Evolutionary conservation across 2,888 invertebrate genomes (phyloP).

Genomic region (Hymenopus coronatus): DNA sequence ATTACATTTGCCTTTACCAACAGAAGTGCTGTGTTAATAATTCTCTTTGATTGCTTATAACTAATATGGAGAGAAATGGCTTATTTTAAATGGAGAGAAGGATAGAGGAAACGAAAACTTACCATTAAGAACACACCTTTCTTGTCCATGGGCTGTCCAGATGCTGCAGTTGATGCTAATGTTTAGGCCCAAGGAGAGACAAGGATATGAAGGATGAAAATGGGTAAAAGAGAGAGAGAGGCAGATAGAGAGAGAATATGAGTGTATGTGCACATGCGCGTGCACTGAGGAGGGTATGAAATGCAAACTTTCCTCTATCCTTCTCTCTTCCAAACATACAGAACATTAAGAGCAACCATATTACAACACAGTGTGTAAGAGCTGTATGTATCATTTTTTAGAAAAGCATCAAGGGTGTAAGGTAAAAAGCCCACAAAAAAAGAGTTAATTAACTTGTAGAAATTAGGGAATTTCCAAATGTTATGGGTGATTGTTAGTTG

Average conservation of each 20-base stretch:
- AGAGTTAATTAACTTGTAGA: background rate
- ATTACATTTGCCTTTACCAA: too few relatives aligned
- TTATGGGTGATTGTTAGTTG: too few relatives aligned
- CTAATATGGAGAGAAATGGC: too few relatives aligned
- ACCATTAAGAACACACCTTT: background rate
- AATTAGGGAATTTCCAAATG: too few relatives aligned
- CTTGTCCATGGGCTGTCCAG: background rate
- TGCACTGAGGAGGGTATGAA: background rate
- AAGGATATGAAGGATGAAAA: background rate
- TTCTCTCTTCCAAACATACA: background rate
- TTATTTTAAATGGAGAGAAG: constrained; percentile 2
- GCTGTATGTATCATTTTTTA: background rate
- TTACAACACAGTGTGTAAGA: background rate
- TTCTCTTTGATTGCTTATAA: too few relatives aligned
- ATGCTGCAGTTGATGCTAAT: background rate
- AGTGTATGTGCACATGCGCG: too few relatives aligned
- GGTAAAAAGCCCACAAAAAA: background rate
- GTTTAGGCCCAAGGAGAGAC: background rate
- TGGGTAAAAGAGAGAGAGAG: background rate
- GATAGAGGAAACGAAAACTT: constrained; percentile 15
- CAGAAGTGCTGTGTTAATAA: too few relatives aligned
- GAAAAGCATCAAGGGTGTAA: background rate
- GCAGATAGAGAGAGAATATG: background rate
- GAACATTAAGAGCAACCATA: background rate
- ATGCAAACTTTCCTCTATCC: constrained; percentile 18